Base-by-base conservation (phyloP, 2,113 vertebrate species). In the Ailurus styani region DNA sequence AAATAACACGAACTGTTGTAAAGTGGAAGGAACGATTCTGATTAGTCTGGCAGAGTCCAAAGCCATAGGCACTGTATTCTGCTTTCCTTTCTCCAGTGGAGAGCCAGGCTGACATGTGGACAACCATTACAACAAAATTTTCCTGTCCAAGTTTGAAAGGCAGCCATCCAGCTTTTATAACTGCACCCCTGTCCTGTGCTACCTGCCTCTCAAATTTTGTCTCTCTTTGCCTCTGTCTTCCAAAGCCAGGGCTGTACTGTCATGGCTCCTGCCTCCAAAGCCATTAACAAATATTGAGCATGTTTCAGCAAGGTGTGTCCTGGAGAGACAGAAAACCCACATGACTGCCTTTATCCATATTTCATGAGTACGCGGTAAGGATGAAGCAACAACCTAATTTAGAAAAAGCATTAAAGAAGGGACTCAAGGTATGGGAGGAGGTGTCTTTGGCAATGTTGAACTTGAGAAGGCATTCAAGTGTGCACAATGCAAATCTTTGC, bases 321-420 rank as follows among this genome's bases (percentile, higher is more conserved):
- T 68, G 47, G 50, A 94, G 72, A 94, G 5, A 64, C 54, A 90
- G 84, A 89, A 97, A 90, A 93, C 84, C n/a, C 79, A 37, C 45
- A 77, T 45, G 62, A 29, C 82, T 2, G 34, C 79, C 90, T 91
- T 96, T 97, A 93, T 97, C 90, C 82, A 77, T 93, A 97, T 97
- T 89, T 97, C 83, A 96, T 96, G 52, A 97, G 42, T 64, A 86
- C 47, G 4, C 81, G 77, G 47, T 96, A 87, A 97, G 93, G 75
- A 52, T n/a, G 42, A 90, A 95, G 68, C 93, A 84, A 18, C 31
- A 84, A 66, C 84, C 84, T 91, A 31, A 52, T 98, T 96, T 83
- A 97, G 96, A 96, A 87, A 18, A 91, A 79, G 3, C 4, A 0
- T 97, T 97, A 91, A 95, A 97, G 62, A 55, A 62, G 81, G 37